phyloP scores from a whole-genome alignment of 1,140 invertebrate genomes.

The Cecropterus lyciades region DNA sequence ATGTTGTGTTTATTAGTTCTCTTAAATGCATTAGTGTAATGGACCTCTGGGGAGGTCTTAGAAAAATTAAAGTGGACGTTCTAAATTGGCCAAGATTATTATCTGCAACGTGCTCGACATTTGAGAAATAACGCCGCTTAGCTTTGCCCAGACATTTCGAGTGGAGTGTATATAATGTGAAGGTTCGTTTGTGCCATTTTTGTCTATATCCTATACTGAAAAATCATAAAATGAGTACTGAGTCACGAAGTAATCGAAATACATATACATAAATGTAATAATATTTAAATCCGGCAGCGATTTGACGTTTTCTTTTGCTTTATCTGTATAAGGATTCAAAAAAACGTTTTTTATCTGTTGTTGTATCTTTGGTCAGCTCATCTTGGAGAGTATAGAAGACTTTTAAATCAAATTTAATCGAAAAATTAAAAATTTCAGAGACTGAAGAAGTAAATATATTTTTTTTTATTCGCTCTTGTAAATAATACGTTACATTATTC shows the following conservation, averaged over 20 bases:
- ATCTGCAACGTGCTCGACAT: constrained; percentile 29
- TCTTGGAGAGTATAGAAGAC: no score
- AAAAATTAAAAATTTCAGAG: no score
- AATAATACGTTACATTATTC: no score
- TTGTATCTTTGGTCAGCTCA: no score
- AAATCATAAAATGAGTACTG: no score
- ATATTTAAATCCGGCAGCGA: not conserved
- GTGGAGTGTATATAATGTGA: constrained; percentile 16
- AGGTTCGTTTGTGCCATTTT: constrained; percentile 5
- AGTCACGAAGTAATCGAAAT: not conserved
- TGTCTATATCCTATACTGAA: not conserved
- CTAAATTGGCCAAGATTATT: constrained; percentile 37
- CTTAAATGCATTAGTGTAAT: constrained; percentile 50
- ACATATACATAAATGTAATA: no score
- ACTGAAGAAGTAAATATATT: no score
- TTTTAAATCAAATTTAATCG: no score
- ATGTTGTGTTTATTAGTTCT: constrained; percentile 31
- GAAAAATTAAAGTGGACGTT: constrained; percentile 41
- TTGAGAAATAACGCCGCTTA: constrained; percentile 30
- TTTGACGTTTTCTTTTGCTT: no score
- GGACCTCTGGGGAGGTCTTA: constrained; percentile 41
- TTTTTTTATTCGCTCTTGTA: no score
- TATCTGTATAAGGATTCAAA: no score
- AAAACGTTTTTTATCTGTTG: no score
- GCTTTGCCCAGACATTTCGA: constrained; percentile 7